phyloP scores from a whole-genome alignment of 2,113 vertebrate genomes.

The Hemiprocne comata region DNA sequence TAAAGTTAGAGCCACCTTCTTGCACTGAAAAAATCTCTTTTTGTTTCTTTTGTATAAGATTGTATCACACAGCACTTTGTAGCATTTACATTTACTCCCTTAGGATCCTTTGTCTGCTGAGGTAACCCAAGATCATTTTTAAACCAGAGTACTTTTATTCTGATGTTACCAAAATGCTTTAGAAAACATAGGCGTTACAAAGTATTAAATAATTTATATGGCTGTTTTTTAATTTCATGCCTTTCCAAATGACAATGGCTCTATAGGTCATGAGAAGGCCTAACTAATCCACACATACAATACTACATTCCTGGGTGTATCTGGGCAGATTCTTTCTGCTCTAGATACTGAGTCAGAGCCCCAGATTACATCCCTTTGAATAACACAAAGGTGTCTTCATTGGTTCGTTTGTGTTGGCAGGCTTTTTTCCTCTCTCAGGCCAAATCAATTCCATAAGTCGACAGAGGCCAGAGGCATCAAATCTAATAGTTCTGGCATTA shows the following conservation, averaged over 20 bases:
- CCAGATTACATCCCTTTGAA: not conserved
- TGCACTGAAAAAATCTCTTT: not conserved
- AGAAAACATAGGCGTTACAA: not conserved
- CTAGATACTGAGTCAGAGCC: not conserved
- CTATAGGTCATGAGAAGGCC: not conserved
- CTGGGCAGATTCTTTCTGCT: not conserved
- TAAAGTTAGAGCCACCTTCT: not conserved
- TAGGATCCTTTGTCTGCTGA: not conserved
- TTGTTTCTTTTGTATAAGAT: not conserved
- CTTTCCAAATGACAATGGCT: not conserved
- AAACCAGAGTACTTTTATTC: not conserved
- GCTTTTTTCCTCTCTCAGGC: not conserved
- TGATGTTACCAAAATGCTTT: not conserved
- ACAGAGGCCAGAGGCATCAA: not conserved
- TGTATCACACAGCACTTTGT: not conserved
- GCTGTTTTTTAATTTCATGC: not conserved
- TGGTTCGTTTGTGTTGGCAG: not conserved
- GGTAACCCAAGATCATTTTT: not conserved
- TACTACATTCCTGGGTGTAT: not conserved
- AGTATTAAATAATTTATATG: not conserved
- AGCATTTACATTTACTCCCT: not conserved
- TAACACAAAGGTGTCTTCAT: not conserved
- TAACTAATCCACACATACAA: not conserved
- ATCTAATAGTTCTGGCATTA: not conserved
- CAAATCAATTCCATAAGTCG: not conserved